Base-by-base conservation (phyloP, 2,888 invertebrate genomes). In the Dryobota labecula region DNA sequence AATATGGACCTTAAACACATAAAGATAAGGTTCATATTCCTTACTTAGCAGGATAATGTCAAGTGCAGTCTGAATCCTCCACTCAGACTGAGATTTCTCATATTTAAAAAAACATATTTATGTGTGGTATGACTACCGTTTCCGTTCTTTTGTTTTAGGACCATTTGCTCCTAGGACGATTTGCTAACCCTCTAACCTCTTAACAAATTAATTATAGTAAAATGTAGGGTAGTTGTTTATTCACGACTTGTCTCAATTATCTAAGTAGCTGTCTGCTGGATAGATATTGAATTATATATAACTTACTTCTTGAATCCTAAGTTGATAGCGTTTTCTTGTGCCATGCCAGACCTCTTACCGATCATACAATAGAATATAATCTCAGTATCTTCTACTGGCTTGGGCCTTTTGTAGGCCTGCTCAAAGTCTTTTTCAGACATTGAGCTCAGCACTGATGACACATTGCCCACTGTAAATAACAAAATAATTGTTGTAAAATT, bases 331-430 rank as follows among this genome's bases (percentile, higher is more conserved):
- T 95, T 95, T 86, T 96, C 95, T 83, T 97, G 96, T 6, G 97
- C 97, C 87, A 93, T 96, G 13, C 94, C 95, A 80, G 97, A 97
- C 86, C 98, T 96, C 85, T 93, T 97, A 15, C 98, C 98, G 74
- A 97, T 96, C 91, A 96, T 97, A 88, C 98, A 98, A 64, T 97
- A 97, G 82, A 98, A 97, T 82, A 98, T 97, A 3, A 98, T 93
- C 84, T 97, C 96, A 5, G 96, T 95, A 54, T 97, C 91, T 67
- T 93, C 90, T 1, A 89, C 77, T 0, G 98, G 98, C 86, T 97
- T 97, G 0, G 93, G 87, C 68, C 94, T 96, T 0, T 96, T 94
- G 88, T 96, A 98, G 72, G 92, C 95, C 49, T 95, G 84, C 83
- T 96, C 85, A 88, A 98, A 98, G 43, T 96, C 95, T 49, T 96